A percentile compares a stretch with the other conserved stretches of the same genome.
These are phyloP conservation scores for Arion vulgaris DNA, from an alignment of 1,140 invertebrate genomes.

Conservation along the genomic window DNA sequence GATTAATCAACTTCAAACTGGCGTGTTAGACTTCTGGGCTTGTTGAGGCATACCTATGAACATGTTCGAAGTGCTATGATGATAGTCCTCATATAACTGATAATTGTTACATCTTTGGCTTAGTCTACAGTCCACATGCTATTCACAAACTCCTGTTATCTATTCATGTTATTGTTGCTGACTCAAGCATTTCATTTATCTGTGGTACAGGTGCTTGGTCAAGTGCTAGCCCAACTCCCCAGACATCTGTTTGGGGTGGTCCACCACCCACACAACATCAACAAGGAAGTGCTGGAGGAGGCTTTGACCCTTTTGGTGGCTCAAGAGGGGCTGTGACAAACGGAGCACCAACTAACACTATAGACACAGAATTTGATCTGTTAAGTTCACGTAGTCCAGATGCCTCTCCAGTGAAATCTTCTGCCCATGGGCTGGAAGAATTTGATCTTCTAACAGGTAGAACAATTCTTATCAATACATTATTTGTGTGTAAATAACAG, in stretches of 20 bases:
- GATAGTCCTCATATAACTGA: too few species aligned
- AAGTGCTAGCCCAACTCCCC: slow-evolving; percentile 36
- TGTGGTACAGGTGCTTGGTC: slow-evolving; percentile 20
- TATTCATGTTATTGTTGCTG: not conserved
- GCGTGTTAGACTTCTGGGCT: too few species aligned
- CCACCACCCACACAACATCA: slow-evolving; percentile 34
- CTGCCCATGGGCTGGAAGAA: slow-evolving; percentile 31
- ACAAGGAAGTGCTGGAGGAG: slow-evolving; percentile 19
- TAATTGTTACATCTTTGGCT: too few species aligned
- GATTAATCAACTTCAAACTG: too few species aligned
- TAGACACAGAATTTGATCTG: slow-evolving; percentile 68
- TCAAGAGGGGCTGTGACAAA: slow-evolving; percentile 48
- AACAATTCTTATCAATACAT: too few species aligned
- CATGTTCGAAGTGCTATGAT: too few species aligned
- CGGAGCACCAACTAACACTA: slow-evolving; percentile 46
- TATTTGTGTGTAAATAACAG: too few species aligned
- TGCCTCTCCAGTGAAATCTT: slow-evolving; percentile 52
- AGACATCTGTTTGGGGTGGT: slow-evolving; percentile 50
- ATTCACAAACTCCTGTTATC: too few species aligned
- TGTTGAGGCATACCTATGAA: too few species aligned
- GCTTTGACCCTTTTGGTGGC: slow-evolving; percentile 45
- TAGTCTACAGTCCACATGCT: too few species aligned
- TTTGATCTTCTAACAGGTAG: slow-evolving; percentile 43
- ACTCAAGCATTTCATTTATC: not conserved
- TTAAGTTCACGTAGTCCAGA: slow-evolving; percentile 56